Percentiles rank a stretch among this genome's conserved stretches.
Evolutionary conservation across 2,113 vertebrate species (phyloP).

Genomic region (Chinchilla lanigera): DNA sequence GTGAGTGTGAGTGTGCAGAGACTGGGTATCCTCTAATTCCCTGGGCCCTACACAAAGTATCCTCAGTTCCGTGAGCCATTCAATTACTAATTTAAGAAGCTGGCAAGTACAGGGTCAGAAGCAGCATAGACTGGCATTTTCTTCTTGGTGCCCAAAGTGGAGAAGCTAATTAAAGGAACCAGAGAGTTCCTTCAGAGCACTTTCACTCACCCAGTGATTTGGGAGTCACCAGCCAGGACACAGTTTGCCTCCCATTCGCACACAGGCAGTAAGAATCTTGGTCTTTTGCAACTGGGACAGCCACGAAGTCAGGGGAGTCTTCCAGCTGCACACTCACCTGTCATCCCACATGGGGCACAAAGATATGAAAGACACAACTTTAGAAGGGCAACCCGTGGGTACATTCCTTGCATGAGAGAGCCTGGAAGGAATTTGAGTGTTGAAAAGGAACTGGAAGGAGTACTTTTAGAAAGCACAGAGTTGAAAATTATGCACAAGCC

Average conservation of each 20-base stretch:
- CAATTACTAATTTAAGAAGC: background rate
- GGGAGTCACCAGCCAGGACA: slow-evolving; percentile 84
- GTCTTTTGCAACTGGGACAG: slow-evolving; percentile 41
- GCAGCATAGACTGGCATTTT: background rate
- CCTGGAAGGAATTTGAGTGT: background rate
- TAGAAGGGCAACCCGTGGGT: background rate
- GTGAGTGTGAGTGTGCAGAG: background rate
- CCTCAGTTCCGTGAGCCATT: background rate
- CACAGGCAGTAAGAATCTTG: slow-evolving; percentile 85
- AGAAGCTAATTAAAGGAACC: background rate
- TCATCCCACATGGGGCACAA: background rate
- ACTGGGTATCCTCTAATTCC: background rate
- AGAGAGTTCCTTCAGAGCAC: background rate
- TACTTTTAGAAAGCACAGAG: background rate
- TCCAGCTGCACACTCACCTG: slow-evolving; percentile 76
- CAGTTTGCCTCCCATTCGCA: slow-evolving; percentile 76
- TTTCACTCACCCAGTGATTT: slow-evolving; percentile 83
- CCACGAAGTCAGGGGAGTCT: slow-evolving; percentile 75
- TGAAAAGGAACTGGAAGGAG: background rate
- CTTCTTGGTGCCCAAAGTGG: background rate
- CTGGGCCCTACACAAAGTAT: background rate
- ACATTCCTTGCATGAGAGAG: background rate
- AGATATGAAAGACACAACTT: slow-evolving; percentile 13
- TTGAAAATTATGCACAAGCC: background rate
- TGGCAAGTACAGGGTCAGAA: background rate